A percentile compares a stretch with the other conserved stretches of the same genome.
Evolutionary conservation across 2,797 vertebrate species (phyloP).

Genomic region (Zenarchopterus dispar): DNA sequence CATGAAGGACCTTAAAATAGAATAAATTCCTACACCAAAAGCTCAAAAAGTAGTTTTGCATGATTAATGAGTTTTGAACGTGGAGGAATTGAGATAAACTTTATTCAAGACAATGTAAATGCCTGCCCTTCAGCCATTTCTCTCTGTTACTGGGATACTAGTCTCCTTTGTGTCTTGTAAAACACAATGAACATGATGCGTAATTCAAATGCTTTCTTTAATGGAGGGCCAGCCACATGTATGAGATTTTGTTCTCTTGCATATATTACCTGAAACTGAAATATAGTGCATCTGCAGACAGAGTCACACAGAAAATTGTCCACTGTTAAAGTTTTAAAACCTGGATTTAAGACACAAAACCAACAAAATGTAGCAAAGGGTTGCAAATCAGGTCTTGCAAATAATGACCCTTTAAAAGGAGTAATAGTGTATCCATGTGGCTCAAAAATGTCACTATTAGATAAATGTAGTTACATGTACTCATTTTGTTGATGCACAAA

Average conservation of each 20-base stretch:
- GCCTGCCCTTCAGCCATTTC: slow-evolving; percentile 37
- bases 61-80: slow-evolving; percentile 51
- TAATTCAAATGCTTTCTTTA: slow-evolving; percentile 47
- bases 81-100: slow-evolving; percentile 24
- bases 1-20: slow-evolving; percentile 27
- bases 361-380: background rate
- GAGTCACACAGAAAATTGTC: slow-evolving; percentile 16
- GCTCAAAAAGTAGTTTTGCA: slow-evolving; percentile 40
- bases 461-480: too few relatives aligned
- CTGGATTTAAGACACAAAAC: slow-evolving; percentile 22
- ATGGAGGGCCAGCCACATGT: slow-evolving; percentile 36
- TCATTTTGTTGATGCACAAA: too few relatives aligned
- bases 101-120: slow-evolving; percentile 54
- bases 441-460: too few relatives aligned
- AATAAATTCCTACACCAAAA: slow-evolving; percentile 32
- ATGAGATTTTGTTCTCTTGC: slow-evolving; percentile 44
- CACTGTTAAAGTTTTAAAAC: slow-evolving; percentile 10
- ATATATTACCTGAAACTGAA: slow-evolving; percentile 26
- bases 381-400: too few relatives aligned
- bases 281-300: slow-evolving; percentile 21
- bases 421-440: too few relatives aligned
- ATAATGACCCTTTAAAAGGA: too few relatives aligned
- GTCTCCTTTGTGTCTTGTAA: slow-evolving; percentile 35
- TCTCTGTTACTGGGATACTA: slow-evolving; percentile 31
- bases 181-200: slow-evolving; percentile 34